Percentiles rank a stretch among this genome's conserved stretches.
These are phyloP conservation scores for Acrossocheilus wenchowensis DNA, from an alignment of 2,797 vertebrate genomes.

Conservation along the genomic window DNA sequence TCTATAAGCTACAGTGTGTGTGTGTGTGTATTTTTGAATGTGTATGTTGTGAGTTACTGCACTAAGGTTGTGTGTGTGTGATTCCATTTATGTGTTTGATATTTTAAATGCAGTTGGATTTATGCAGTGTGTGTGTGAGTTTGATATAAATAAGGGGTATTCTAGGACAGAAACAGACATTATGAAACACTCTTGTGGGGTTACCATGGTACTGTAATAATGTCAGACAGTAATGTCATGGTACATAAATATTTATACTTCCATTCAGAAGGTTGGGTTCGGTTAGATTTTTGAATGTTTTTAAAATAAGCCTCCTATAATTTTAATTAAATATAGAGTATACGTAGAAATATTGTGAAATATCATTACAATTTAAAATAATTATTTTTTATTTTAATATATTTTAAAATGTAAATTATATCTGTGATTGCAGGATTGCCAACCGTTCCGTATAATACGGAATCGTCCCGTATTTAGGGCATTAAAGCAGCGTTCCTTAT, in stretches of 20 bases:
- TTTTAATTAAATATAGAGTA: not conserved
- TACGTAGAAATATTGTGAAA: not conserved
- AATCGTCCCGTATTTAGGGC: too few relatives aligned
- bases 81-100: not conserved
- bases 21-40: slow-evolving; percentile 9
- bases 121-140: not conserved
- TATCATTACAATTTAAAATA: too few relatives aligned
- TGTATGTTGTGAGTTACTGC: slow-evolving; percentile 10
- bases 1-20: not conserved
- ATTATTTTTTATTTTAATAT: not conserved
- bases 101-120: not conserved
- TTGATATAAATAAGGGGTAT: not conserved
- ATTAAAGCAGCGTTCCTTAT: too few relatives aligned
- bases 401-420: not conserved
- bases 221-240: not conserved
- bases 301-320: not conserved
- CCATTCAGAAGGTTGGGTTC: not conserved
- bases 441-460: too few relatives aligned
- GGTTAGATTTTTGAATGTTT: not conserved
- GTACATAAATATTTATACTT: not conserved
- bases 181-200: not conserved
- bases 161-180: not conserved
- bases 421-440: not conserved
- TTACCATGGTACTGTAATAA: not conserved
- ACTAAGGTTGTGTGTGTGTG: not conserved